These are phyloP conservation scores for Epinotia brunnichana DNA, from an alignment of 2,888 invertebrate genomes.

Conservation along the genomic window DNA sequence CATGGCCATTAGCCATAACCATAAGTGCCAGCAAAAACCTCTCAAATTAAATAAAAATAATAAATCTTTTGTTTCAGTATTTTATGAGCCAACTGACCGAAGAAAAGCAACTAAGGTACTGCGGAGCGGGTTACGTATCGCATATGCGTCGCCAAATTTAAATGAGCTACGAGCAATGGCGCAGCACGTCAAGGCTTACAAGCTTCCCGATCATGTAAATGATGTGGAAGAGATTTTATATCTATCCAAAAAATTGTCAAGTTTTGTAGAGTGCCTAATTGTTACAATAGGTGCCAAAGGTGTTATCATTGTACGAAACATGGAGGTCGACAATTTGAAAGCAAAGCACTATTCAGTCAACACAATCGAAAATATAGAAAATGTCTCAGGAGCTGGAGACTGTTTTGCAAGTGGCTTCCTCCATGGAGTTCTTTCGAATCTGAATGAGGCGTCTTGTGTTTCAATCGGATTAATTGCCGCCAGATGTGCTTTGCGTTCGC, in stretches of 20 bases:
- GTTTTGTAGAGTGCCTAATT: slow-evolving; percentile 82
- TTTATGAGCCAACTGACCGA: slow-evolving; percentile 95
- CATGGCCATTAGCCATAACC: too few relatives aligned
- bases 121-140: slow-evolving; percentile 73
- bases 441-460: slow-evolving; percentile 83
- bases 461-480: slow-evolving; percentile 86
- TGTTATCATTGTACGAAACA: slow-evolving; percentile 75
- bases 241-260: slow-evolving; percentile 69
- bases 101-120: slow-evolving; percentile 90
- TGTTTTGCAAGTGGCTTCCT: slow-evolving; percentile 89
- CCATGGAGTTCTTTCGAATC: slow-evolving; percentile 83
- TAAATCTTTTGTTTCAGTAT: slow-evolving; percentile 85
- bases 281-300: slow-evolving; percentile 86
- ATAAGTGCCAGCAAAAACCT: too few relatives aligned
- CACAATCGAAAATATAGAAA: slow-evolving; percentile 79
- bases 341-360: slow-evolving; percentile 70
- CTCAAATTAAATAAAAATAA: background rate
- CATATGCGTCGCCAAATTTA: slow-evolving; percentile 91
- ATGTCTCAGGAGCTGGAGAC: slow-evolving; percentile 93
- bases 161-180: slow-evolving; percentile 89
- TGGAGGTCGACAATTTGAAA: slow-evolving; percentile 49
- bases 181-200: slow-evolving; percentile 66
- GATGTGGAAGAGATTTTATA: slow-evolving; percentile 60
- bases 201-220: slow-evolving; percentile 49
- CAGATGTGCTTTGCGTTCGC: slow-evolving; percentile 81